Base-by-base conservation (phyloP, 2,113 vertebrate genomes). In the Siniperca chuatsi region DNA sequence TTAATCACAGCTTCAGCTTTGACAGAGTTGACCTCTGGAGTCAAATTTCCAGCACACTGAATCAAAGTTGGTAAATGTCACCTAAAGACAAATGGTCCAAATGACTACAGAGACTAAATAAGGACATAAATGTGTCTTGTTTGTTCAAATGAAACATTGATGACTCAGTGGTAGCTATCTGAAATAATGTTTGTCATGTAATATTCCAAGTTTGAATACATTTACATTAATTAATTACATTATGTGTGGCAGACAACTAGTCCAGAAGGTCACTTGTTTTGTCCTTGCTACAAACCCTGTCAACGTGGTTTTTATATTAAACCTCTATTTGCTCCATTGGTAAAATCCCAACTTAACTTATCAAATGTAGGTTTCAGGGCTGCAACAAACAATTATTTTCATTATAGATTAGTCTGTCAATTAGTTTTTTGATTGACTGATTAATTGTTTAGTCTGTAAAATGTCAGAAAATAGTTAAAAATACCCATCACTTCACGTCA, bases 1-100 rank as follows among this genome's bases (percentile, higher is more conserved):
- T 93, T 87, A 91, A 92, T 92, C 93, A 93, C 86, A 23, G 75
- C 77, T 60, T 88, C 90, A 64, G 87, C 87, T 92, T 64, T 78
- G 89, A 92, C 92, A 87, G 46, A 72, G 72, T 40, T 62, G 85
- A 85, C 86, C 85, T 67, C 70, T 2, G 72, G 86, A 78, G 87
- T 92, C 89, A 66, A 3, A 55, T 91, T 87, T 91, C 86, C 44
- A 60, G 54, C 67, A 55, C 66, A 6, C 10, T 52, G 81, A 73
- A 85, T 87, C 81, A 76, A 82, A 84, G 83, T 37, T 66, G 8
- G 42, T 57, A 50, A 88, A 74, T 52, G 21, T 78, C 84, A 83
- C 81, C 73, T 52, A 7, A 48, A 74, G 85, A 84, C 91, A 79
- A 87, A 85, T n/a, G 58, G 61, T 58, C 68, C 54, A 11, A 71